Evolutionary conservation across 2,888 invertebrate species (phyloP), one percentile per base, ranked within the genome.

Genomic region (Phengaris alcon): DNA sequence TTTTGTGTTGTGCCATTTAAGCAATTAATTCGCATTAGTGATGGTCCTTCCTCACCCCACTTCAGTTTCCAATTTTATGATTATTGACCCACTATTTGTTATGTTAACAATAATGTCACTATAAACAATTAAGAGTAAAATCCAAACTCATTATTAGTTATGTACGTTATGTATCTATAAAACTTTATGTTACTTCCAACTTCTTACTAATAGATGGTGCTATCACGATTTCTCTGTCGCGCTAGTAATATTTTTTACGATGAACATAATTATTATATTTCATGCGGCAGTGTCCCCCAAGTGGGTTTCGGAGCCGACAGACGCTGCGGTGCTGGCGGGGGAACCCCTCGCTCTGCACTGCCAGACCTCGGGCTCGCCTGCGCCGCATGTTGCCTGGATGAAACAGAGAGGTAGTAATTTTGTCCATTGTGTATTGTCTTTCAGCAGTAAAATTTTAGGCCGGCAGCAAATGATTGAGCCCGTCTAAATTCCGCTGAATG

Each of bases 331-430:
- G 72, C 93, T 96, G 79, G 95, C 96, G 74, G 97, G 97, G 54
- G 96, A 96, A 82, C 88, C 95, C 4, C 93, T 96, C 76, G 92
- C 95, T 6, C 89, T 97, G 79, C 95, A 95, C 79, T 97, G 97
- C 84, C 95, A 95, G 84, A 96, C 97, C 10, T 95, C 95, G 74
- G 97, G 97, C 57, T 96, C 96, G 83, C 97, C 97, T 0, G 86
- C 93, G 46, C 97, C 97, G 9, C 94, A 94, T 82, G 94, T 96
- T 83, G 95, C 94, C 68, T 96, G 96, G 96, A 93, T 96, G 80
- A 96, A 96, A 83, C 96, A 96, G 80, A 94, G 95, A 91, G 95
- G 96, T 95, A 35, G 35, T 35, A 35, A 35, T 35, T 35, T 35
- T 35, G 35, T 35, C 35, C 35, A 35, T 35, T 35, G 35, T 35